Percentiles rank a stretch among this genome's conserved stretches.
Evolutionary conservation across 2,113 vertebrate species (phyloP).

Genomic region (Menidia beryllina): DNA sequence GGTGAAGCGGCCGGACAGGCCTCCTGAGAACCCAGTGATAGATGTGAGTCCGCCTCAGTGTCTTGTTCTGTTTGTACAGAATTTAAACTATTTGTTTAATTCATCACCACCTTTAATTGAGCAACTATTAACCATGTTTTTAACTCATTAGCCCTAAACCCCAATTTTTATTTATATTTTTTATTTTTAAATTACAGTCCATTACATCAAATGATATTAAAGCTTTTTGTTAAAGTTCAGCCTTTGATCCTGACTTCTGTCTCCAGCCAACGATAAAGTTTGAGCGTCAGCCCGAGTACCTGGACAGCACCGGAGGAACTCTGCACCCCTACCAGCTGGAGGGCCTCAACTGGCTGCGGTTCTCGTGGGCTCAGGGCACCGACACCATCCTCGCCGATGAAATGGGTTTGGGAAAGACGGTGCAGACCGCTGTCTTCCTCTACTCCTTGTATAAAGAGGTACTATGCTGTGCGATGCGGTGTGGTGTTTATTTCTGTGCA

Average conservation of each 20-base stretch:
- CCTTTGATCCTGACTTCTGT: neutral
- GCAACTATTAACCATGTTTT: no score
- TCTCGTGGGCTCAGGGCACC: constrained; percentile 98
- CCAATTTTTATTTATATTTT: no score
- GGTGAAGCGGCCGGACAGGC: constrained; percentile 89
- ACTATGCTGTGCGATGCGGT: neutral
- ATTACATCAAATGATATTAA: no score
- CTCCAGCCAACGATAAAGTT: constrained; percentile 95
- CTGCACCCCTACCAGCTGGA: constrained; percentile 98
- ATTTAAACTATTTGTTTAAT: neutral
- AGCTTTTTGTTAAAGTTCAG: no score
- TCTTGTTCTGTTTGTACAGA: neutral
- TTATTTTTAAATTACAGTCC: no score
- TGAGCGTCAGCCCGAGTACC: constrained; percentile 93
- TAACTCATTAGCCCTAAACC: no score
- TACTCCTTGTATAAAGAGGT: constrained; percentile 99
- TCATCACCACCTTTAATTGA: neutral
- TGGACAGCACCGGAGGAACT: constrained; percentile 92
- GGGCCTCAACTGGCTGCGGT: constrained; percentile 96
- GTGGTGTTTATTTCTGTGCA: neutral
- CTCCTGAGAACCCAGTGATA: constrained; percentile 94
- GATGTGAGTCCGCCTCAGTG: constrained; percentile 84
- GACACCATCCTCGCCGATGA: constrained; percentile 98
- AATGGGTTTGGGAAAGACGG: constrained; percentile 97
- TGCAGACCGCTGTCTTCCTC: constrained; percentile 96